phyloP scores from a whole-genome alignment of 2,113 vertebrate species.

The Propithecus coquereli region DNA sequence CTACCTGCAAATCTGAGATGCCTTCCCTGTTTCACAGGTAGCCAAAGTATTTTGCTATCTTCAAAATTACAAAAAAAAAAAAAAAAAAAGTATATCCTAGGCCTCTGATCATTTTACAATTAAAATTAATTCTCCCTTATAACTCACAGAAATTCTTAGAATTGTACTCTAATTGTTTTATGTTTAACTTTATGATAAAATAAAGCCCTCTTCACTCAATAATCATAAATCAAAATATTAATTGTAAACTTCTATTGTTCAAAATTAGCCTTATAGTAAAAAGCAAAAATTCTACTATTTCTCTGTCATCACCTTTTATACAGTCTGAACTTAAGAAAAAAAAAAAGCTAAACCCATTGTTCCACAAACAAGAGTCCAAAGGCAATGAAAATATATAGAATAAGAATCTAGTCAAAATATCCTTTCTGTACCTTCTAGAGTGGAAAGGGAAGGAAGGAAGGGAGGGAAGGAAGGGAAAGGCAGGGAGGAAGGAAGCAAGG shows the following conservation, averaged over 20 bases:
- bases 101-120: neutral
- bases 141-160: neutral
- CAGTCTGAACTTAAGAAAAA: neutral
- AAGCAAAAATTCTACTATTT: neutral
- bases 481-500: no score
- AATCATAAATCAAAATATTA: neutral
- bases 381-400: neutral
- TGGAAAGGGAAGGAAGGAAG: neutral
- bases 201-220: neutral
- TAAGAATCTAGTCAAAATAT: neutral
- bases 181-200: neutral
- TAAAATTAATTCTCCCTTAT: neutral
- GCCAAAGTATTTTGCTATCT: neutral
- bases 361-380: neutral
- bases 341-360: neutral
- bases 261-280: neutral
- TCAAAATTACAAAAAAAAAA: neutral
- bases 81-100: neutral
- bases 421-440: neutral
- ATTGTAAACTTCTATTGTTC: neutral
- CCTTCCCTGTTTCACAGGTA: neutral
- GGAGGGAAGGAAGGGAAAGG: no score
- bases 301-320: neutral
- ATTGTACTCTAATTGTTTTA: neutral
- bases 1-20: neutral